These are phyloP conservation scores for Gibbula magus DNA, from an alignment of 2,888 invertebrate genomes.

Conservation along the genomic window DNA sequence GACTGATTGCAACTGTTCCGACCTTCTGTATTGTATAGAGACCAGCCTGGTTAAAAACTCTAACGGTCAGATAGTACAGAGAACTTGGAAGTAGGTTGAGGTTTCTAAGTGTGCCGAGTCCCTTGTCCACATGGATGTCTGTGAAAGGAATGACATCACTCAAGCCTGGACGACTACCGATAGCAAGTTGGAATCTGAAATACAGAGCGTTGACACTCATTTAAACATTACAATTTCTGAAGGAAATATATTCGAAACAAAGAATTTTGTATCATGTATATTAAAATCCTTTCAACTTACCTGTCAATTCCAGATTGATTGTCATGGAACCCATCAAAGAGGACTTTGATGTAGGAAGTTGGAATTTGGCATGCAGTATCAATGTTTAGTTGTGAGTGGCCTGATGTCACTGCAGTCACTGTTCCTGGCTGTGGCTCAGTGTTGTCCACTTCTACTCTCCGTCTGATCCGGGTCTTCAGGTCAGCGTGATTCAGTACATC, in stretches of 20 bases:
- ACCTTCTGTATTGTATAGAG: constrained; percentile 42
- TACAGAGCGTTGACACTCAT: constrained; percentile 16
- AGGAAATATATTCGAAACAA: too few species aligned
- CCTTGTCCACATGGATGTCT: constrained; percentile 17
- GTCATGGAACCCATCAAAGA: not conserved
- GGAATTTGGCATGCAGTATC: constrained; percentile 40
- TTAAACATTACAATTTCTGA: not conserved
- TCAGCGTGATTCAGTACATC: constrained; percentile 40
- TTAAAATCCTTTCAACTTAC: not conserved
- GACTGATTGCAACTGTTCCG: constrained; percentile 51
- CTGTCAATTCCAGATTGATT: constrained; percentile 43
- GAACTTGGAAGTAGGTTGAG: constrained; percentile 34
- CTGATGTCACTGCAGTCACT: constrained; percentile 44
- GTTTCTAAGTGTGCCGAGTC: constrained; percentile 36
- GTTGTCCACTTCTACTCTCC: constrained; percentile 41
- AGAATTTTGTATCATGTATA: too few species aligned
- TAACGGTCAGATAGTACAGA: constrained; percentile 45
- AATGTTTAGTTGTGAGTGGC: not conserved
- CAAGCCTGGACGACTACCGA: constrained; percentile 29
- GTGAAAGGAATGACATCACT: constrained; percentile 32
- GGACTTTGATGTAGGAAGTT: constrained; percentile 15
- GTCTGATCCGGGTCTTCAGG: constrained; percentile 32
- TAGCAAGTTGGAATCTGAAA: constrained; percentile 38
- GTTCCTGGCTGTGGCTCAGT: constrained; percentile 38
- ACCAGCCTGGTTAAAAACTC: constrained; percentile 55